Base-by-base conservation (phyloP, 2,797 vertebrate genomes). In the Pempheris klunzingeri region DNA sequence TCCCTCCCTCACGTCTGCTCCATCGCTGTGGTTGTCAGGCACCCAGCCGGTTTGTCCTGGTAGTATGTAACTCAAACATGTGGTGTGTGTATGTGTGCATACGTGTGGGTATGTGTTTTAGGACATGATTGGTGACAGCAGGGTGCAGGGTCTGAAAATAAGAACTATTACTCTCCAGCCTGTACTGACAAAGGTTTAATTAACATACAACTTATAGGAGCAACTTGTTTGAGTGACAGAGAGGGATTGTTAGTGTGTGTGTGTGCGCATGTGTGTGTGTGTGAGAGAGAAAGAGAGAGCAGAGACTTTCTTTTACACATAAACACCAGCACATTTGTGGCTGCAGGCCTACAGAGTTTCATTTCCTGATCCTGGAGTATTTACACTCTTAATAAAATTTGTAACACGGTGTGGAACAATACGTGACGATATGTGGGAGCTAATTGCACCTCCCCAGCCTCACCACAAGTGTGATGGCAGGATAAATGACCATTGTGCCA, bases 1-100 rank as follows among this genome's bases (percentile, higher is more conserved):
- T 73, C 55, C 74, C 81, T 84, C 85, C 66, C 77, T 80, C 77
- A 75, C 68, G 76, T 90, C 92, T 90, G 81, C 82, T 82, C 71
- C 83, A 76, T 92, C 92, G 92, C 88, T 94, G 86, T 93, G 95
- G 93, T 93, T 95, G 95, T 96, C 95, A 95, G 93, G 92, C 94
- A 92, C 78, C 84, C 69, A 46, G 89, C 92, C 86, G 89, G 92
- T 91, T 92, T 89, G 88, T 91, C 91, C 89, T 85, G 64, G 58
- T 83, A 74, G 73, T 74, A 88, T 90, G 83, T 82, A 81, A 80
- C 93, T 82, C 67, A 86, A 75, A 85, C 84, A 87, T 90, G 87
- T 85, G 83, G 82, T 79, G 58, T 86, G 49, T 80, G 34, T 78
- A 63, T 52, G 36, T 86, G 55, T 82, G 68, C 80, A 32, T 39